A percentile compares a stretch with the other conserved stretches of the same genome.
Conservation (phyloP, 2,797 vertebrate genomes). For the Australoheros facetus region DNA sequence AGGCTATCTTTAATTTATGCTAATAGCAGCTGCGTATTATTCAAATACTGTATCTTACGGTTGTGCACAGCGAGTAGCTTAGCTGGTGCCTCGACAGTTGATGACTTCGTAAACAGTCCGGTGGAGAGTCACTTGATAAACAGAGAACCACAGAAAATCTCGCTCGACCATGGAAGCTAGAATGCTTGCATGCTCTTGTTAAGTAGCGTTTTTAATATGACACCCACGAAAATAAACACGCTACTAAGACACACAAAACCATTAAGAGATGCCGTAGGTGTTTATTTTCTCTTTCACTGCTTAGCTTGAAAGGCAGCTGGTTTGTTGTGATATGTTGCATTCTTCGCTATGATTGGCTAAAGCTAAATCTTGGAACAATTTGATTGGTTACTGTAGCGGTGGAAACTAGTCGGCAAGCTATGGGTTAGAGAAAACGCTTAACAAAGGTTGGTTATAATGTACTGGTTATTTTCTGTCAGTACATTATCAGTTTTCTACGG, state of each 20-base stretch:
- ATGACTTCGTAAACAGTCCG: neutral
- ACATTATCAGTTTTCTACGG: no score
- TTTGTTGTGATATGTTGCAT: neutral
- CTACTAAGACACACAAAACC: no score
- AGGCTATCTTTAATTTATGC: neutral
- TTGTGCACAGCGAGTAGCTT: neutral
- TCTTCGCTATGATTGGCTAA: constrained; percentile 34
- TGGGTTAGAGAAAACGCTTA: no score
- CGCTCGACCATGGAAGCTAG: neutral
- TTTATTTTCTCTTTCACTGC: neutral
- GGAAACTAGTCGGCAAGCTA: accelerated
- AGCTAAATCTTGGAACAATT: accelerated
- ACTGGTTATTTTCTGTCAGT: no score
- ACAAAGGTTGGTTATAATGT: no score
- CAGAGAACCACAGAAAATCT: neutral
- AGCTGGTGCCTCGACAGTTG: neutral
- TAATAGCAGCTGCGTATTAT: neutral
- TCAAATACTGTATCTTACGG: neutral
- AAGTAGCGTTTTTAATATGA: neutral
- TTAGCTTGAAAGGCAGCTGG: no score
- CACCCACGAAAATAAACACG: neutral
- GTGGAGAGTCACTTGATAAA: neutral
- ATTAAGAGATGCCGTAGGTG: accelerated
- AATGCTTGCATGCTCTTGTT: neutral
- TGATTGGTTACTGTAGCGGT: constrained; percentile 22